phyloP scores from a whole-genome alignment of 2,888 invertebrate species.

The Drosophila kambysellisi region DNA sequence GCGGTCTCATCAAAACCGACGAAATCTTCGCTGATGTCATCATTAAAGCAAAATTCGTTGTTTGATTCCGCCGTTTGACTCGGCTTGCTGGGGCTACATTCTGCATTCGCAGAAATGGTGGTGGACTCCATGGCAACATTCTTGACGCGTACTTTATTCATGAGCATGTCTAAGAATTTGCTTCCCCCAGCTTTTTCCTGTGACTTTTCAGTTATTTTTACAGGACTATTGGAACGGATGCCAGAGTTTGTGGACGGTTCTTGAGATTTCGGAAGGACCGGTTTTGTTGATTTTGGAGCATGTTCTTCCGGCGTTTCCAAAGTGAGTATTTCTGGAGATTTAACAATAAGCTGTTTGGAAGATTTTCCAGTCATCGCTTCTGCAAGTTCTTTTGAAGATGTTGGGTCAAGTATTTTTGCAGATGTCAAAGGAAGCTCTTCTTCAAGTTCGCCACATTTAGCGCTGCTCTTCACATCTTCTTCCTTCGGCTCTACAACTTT shows the following conservation, averaged over 20 bases:
- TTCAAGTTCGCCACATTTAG: not conserved
- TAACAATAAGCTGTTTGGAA: not conserved
- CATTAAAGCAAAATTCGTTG: constrained; percentile 22
- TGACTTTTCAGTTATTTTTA: constrained; percentile 4
- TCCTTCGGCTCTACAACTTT: not conserved
- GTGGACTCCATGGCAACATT: constrained; percentile 55
- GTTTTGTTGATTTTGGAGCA: not conserved
- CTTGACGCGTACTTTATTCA: constrained; percentile 78
- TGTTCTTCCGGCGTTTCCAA: no score
- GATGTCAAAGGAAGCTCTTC: not conserved
- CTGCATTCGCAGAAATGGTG: not conserved
- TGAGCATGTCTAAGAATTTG: constrained; percentile 83
- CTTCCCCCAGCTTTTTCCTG: constrained; percentile 49
- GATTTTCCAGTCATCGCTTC: not conserved
- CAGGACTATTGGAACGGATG: not conserved
- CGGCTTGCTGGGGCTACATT: not conserved
- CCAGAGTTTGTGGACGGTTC: not conserved
- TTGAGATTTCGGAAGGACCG: not conserved
- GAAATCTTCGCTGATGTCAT: constrained; percentile 74
- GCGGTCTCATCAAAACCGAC: constrained; percentile 83
- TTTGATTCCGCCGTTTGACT: not conserved
- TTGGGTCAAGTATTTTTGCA: not conserved
- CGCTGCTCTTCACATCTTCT: not conserved
- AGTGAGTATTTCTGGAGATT: not conserved
- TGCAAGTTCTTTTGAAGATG: not conserved